Percentiles rank a stretch among this genome's conserved stretches.
Conservation (phyloP, 1,140 invertebrate genomes). For the Neuroterus valhalla region DNA sequence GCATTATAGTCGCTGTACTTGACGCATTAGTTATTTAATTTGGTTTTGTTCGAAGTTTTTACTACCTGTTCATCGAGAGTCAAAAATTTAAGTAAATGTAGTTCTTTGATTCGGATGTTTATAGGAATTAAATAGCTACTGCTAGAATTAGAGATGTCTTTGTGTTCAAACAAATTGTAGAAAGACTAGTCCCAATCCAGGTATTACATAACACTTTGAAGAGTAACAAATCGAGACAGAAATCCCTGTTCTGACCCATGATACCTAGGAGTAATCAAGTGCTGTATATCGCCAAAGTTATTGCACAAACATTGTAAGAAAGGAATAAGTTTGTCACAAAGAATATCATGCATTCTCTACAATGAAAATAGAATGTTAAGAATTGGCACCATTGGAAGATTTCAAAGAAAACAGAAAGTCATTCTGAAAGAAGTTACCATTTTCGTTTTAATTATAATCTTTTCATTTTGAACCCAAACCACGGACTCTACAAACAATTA, state of each 20-base stretch:
- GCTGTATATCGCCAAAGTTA: conserved; percentile 9
- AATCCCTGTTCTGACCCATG: conserved; percentile 17
- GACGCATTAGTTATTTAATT: not conserved
- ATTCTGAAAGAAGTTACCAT: conserved; percentile 5
- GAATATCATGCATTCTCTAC: not conserved
- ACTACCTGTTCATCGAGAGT: not conserved
- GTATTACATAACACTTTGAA: conserved; percentile 60
- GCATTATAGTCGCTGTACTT: not conserved
- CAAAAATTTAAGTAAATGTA: not conserved
- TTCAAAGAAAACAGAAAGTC: conserved; percentile 12
- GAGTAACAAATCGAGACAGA: conserved; percentile 33
- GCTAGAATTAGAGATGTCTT: conserved; percentile 11
- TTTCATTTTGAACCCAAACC: not conserved
- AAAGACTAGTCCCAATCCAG: conserved; percentile 43
- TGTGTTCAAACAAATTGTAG: conserved; percentile 30
- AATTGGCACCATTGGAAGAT: not conserved
- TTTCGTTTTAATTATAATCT: conserved; percentile 1
- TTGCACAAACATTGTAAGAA: conserved; percentile 25
- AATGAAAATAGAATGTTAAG: not conserved
- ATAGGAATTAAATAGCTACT: not conserved
- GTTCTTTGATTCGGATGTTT: not conserved
- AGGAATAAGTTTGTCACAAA: not conserved
- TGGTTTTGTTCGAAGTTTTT: not conserved
- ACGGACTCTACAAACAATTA: not conserved
- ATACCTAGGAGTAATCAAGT: not conserved